These are phyloP conservation scores for Coelopa frigida DNA, from an alignment of 1,140 invertebrate species.

Conservation along the genomic window DNA sequence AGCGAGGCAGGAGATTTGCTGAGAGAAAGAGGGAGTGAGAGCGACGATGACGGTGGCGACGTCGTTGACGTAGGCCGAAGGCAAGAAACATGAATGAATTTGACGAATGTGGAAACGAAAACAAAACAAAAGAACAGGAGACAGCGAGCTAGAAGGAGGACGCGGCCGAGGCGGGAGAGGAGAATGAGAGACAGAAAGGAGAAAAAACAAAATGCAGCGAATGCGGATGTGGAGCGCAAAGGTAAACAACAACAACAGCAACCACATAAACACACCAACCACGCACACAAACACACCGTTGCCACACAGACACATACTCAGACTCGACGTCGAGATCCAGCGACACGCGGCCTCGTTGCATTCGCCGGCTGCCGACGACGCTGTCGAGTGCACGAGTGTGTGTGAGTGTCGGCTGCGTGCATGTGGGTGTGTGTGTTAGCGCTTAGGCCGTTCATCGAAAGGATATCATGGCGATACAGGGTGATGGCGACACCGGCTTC, in stretches of 20 bases:
- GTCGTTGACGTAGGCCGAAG: not conserved
- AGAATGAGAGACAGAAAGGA: not conserved
- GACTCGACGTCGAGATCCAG: not conserved
- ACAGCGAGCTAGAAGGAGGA: constrained; percentile 5
- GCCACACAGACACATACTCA: not conserved
- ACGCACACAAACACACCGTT: not conserved
- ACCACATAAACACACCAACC: constrained; percentile 7
- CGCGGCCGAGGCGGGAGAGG: not conserved
- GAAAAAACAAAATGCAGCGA: not conserved
- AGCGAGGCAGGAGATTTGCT: no score
- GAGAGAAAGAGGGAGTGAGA: constrained; percentile 15
- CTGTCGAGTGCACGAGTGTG: constrained; percentile 16
- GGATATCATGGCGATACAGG: constrained; percentile 1
- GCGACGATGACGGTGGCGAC: constrained; percentile 4
- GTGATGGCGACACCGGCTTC: not conserved
- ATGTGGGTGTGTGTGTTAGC: constrained; percentile 8
- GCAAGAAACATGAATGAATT: not conserved
- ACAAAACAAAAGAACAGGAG: constrained; percentile 6
- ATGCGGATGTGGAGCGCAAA: not conserved
- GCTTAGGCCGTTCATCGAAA: no score
- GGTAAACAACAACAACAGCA: constrained; percentile 1
- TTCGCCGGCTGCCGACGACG: not conserved
- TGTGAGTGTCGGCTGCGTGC: constrained; percentile 19
- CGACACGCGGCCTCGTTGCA: not conserved
- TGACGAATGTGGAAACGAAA: constrained; percentile 3